Percentiles rank a stretch among this genome's conserved stretches.
Evolutionary conservation across 2,113 vertebrate genomes (phyloP).

Genomic region (Castor canadensis): DNA sequence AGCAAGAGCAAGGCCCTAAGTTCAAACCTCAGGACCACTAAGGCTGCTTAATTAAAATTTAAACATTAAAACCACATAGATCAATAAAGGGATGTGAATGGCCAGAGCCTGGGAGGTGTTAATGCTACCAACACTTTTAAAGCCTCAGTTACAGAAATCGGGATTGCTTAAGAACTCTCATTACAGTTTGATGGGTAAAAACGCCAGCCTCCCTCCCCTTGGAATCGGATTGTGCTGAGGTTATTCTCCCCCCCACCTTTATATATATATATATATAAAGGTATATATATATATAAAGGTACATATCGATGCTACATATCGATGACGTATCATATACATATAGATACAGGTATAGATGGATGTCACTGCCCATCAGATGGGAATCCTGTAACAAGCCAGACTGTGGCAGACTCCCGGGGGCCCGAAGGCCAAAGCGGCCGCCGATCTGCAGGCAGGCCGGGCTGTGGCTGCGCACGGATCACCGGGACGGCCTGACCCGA

Average conservation of each 20-base stretch:
- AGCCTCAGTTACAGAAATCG: neutral
- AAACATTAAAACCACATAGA: slow-evolving; percentile 50
- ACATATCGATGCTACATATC: too few species aligned
- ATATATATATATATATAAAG: neutral
- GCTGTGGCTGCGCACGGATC: neutral
- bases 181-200: neutral
- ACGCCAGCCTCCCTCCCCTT: neutral
- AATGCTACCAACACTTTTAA: neutral
- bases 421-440: neutral
- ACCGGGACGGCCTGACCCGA: neutral
- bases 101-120: neutral
- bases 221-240: neutral
- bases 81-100: slow-evolving; percentile 16
- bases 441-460: neutral
- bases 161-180: neutral
- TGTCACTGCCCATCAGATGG: neutral
- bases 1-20: too few species aligned
- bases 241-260: neutral
- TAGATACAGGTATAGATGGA: too few species aligned
- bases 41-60: slow-evolving; percentile 50
- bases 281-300: too few species aligned
- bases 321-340: too few species aligned
- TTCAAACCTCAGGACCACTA: neutral
- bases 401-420: neutral
- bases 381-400: neutral